Conservation (phyloP, 2,888 invertebrate genomes). For the Cantharis nigra region DNA sequence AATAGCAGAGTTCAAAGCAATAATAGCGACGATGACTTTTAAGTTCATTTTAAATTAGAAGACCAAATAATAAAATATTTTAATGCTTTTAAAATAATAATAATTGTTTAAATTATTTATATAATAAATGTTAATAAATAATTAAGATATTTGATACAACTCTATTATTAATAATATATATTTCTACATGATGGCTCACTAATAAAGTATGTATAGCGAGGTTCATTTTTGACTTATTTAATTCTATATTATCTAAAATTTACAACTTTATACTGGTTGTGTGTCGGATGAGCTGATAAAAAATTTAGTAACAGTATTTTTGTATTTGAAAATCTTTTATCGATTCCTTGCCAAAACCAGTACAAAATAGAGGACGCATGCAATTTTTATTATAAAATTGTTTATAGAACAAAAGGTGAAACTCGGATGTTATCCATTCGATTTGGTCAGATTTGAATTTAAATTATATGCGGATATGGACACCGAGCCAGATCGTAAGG, state of each 20-base stretch:
- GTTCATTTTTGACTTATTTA: background rate
- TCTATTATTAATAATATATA: background rate
- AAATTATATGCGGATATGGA: too few relatives aligned
- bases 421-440: too few relatives aligned
- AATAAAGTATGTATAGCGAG: background rate
- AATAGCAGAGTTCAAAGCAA: slow-evolving; percentile 47
- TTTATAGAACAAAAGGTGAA: too few relatives aligned
- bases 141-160: slow-evolving; percentile 7
- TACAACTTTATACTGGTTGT: background rate
- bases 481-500: too few relatives aligned
- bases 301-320: background rate
- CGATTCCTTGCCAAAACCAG: background rate
- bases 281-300: background rate
- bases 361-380: background rate
- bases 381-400: too few relatives aligned
- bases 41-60: slow-evolving; percentile 10
- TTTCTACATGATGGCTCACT: background rate
- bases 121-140: background rate
- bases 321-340: background rate
- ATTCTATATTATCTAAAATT: background rate
- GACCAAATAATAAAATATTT: background rate
- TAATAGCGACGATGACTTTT: slow-evolving; percentile 52
- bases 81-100: background rate
- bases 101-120: background rate
- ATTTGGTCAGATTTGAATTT: too few relatives aligned